These are phyloP conservation scores for Candoia aspera DNA, from an alignment of 2,113 vertebrate species.

Conservation along the genomic window DNA sequence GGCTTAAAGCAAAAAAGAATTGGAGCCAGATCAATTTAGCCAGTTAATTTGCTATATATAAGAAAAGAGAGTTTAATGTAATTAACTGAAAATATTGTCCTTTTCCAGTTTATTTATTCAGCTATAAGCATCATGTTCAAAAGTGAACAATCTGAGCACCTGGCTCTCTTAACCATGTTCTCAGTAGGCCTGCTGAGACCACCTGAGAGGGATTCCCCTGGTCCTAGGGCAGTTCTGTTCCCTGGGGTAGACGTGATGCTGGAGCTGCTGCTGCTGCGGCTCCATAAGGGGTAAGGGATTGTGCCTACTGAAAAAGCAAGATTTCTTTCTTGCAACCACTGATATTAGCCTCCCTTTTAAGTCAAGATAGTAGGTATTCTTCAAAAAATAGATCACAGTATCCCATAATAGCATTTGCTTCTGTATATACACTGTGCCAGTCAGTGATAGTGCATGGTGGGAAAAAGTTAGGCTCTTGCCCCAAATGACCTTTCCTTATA, in stretches of 20 bases:
- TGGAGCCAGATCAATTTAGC: neutral
- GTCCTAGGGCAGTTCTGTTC: neutral
- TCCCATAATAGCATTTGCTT: neutral
- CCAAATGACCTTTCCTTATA: slow-evolving; percentile 8
- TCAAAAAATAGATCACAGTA: neutral
- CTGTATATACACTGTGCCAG: neutral
- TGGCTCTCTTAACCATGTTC: neutral
- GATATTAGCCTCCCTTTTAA: neutral
- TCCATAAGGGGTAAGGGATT: neutral
- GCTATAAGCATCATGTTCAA: slow-evolving; percentile 6
- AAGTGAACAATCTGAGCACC: rapidly evolving
- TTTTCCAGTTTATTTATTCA: neutral
- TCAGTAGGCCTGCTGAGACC: neutral
- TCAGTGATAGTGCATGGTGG: slow-evolving; percentile 21
- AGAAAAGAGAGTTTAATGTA: neutral
- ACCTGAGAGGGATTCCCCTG: neutral
- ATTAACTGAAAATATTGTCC: neutral
- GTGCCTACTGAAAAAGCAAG: neutral
- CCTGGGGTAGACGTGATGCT: neutral
- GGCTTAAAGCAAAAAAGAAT: neutral
- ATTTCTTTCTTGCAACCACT: neutral
- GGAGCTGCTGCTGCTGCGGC: neutral
- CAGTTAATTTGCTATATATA: neutral
- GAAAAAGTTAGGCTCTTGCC: slow-evolving; percentile 43
- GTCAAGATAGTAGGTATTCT: neutral